Evolutionary conservation across 2,888 invertebrate species (phyloP).

Genomic region (Zaprionus lineosus): DNA sequence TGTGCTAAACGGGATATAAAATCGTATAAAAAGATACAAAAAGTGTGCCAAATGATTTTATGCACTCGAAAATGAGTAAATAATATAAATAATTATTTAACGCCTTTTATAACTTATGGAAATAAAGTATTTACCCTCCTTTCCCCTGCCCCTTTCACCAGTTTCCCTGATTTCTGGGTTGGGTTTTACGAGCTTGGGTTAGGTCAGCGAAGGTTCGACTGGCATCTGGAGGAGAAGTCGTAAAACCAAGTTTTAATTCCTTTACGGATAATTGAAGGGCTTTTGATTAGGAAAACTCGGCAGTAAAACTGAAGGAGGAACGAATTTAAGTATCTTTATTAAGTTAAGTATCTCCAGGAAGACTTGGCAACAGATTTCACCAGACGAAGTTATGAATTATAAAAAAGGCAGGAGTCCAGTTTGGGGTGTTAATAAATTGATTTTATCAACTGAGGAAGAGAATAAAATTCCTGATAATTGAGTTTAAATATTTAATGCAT

Average conservation of each 20-base stretch:
- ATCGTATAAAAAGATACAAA: constrained; percentile 45
- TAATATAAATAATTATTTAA: constrained; percentile 70
- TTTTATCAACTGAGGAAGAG: no score
- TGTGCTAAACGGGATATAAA: constrained; percentile 48
- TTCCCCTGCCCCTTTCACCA: no score
- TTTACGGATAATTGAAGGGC: constrained; percentile 34
- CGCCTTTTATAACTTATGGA: constrained; percentile 59
- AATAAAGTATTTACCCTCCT: no score
- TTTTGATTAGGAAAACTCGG: neutral
- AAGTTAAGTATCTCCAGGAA: no score
- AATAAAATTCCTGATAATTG: no score
- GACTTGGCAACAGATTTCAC: no score
- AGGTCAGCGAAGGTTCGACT: constrained; percentile 28
- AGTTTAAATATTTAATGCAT: no score
- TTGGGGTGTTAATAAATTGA: no score
- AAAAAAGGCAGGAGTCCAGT: no score
- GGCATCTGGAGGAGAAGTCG: constrained; percentile 7
- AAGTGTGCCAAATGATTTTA: constrained; percentile 60
- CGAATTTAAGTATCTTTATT: no score
- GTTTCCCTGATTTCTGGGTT: constrained; percentile 24
- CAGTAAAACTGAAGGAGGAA: no score
- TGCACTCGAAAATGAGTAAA: constrained; percentile 55
- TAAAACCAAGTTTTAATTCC: constrained; percentile 32
- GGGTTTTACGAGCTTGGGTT: constrained; percentile 46
- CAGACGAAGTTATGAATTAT: no score